Evolutionary conservation across 2,888 invertebrate species (phyloP).

Genomic region (Acronicta leporina): DNA sequence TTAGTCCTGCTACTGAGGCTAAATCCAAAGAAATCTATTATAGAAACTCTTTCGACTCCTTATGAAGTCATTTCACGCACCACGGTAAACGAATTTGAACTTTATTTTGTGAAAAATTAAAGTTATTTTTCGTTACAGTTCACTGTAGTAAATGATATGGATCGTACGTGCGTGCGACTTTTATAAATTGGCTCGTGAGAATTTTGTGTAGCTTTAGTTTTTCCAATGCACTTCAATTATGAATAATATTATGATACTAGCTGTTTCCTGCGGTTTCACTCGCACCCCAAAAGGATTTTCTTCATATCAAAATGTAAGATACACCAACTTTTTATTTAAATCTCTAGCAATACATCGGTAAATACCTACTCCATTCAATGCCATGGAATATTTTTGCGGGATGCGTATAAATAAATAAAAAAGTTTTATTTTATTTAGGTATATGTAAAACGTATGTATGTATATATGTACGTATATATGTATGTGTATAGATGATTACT

Average conservation of each 20-base stretch:
- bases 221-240: slow-evolving; percentile 3
- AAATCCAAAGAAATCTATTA: slow-evolving; percentile 45
- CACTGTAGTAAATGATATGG: slow-evolving; percentile 19
- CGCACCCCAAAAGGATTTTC: too few relatives aligned
- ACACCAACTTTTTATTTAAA: too few relatives aligned
- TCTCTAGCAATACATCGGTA: too few relatives aligned
- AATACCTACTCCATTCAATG: too few relatives aligned
- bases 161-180: slow-evolving; percentile 43
- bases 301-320: too few relatives aligned
- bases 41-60: slow-evolving; percentile 20
- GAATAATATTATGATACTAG: neutral
- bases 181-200: slow-evolving; percentile 21
- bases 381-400: too few relatives aligned
- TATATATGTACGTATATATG: too few relatives aligned
- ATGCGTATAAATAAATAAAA: too few relatives aligned
- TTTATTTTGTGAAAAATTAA: slow-evolving; percentile 21
- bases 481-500: too few relatives aligned
- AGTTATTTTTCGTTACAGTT: slow-evolving; percentile 19
- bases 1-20: neutral
- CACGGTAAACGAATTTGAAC: slow-evolving; percentile 30
- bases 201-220: slow-evolving; percentile 22
- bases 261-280: too few relatives aligned
- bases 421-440: too few relatives aligned
- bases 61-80: slow-evolving; percentile 32
- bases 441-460: too few relatives aligned